Percentiles rank a stretch among this genome's conserved stretches.
Evolutionary conservation across 1,140 invertebrate species (phyloP).

Genomic region (Choristoneura fumiferana): DNA sequence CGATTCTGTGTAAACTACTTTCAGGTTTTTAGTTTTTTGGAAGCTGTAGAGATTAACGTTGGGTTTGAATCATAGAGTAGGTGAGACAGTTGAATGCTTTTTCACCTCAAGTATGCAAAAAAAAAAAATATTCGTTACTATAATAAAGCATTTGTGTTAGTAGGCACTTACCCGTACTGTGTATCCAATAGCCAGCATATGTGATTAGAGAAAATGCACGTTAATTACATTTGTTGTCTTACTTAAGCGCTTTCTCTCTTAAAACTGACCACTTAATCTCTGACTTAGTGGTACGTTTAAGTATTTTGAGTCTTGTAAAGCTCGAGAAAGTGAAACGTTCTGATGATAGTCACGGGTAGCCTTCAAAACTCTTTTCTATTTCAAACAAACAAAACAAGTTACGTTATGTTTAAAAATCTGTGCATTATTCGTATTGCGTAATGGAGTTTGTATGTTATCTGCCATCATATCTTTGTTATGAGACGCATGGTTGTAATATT

Average conservation of each 20-base stretch:
- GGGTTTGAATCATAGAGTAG: too few relatives aligned
- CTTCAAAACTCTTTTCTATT: neutral
- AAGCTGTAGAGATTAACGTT: too few relatives aligned
- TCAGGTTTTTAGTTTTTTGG: too few relatives aligned
- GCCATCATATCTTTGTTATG: neutral
- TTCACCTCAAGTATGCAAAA: too few relatives aligned
- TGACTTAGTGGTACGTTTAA: neutral
- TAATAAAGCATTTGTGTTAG: neutral
- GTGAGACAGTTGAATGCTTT: too few relatives aligned
- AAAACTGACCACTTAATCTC: neutral
- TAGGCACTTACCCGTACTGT: neutral
- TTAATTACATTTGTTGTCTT: slow-evolving; percentile 18
- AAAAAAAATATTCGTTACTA: too few relatives aligned
- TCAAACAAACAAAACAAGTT: slow-evolving; percentile 7
- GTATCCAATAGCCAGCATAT: slow-evolving; percentile 6
- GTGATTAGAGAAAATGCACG: slow-evolving; percentile 13
- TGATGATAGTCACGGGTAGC: neutral
- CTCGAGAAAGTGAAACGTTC: slow-evolving; percentile 9
- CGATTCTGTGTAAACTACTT: too few relatives aligned
- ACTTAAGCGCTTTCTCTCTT: slow-evolving; percentile 10
- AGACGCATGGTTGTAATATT: neutral
- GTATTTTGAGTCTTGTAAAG: slow-evolving; percentile 3
- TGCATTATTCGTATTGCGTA: slow-evolving; percentile 2
- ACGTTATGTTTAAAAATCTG: slow-evolving; percentile 10
- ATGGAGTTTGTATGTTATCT: slow-evolving; percentile 3